A percentile compares a stretch with the other conserved stretches of the same genome.
Conservation (phyloP, 2,888 invertebrate species). For the Plagiodera versicolora region DNA sequence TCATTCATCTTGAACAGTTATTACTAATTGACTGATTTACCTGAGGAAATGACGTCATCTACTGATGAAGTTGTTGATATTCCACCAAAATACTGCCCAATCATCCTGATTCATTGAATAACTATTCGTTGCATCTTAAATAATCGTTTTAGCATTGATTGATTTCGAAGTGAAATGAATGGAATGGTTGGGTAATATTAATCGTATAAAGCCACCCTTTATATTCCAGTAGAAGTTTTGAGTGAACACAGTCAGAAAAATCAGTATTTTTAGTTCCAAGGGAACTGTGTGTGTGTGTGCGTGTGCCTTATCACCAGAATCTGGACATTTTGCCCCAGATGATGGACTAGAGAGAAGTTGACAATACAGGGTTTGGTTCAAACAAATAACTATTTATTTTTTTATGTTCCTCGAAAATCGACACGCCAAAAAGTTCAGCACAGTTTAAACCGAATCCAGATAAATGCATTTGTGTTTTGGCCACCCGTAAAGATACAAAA, state of each 20-base stretch:
- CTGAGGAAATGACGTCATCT: not conserved
- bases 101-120: not conserved
- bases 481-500: too few species aligned
- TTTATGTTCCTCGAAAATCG: slow-evolving; percentile 26
- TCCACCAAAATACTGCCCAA: slow-evolving; percentile 1
- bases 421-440: not conserved
- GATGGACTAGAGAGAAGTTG: slow-evolving; percentile 30
- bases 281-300: slow-evolving; percentile 45
- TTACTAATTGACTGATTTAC: not conserved
- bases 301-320: slow-evolving; percentile 41
- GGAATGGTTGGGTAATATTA: slow-evolving; percentile 24
- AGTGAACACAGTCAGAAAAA: slow-evolving; percentile 36
- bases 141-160: not conserved
- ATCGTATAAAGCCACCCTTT: slow-evolving; percentile 23
- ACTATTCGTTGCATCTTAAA: not conserved
- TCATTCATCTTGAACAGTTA: not conserved
- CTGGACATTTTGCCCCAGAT: slow-evolving; percentile 38
- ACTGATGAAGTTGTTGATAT: slow-evolving; percentile 3
- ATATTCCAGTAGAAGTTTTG: slow-evolving; percentile 34
- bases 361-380: slow-evolving; percentile 34
- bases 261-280: slow-evolving; percentile 45
- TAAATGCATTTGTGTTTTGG: too few species aligned
- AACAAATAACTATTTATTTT: slow-evolving; percentile 19
- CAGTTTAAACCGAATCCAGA: not conserved
- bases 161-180: too few species aligned